A percentile compares a stretch with the other conserved stretches of the same genome.
Evolutionary conservation across 2,888 invertebrate species (phyloP).

Genomic region (Saturnia japonica): DNA sequence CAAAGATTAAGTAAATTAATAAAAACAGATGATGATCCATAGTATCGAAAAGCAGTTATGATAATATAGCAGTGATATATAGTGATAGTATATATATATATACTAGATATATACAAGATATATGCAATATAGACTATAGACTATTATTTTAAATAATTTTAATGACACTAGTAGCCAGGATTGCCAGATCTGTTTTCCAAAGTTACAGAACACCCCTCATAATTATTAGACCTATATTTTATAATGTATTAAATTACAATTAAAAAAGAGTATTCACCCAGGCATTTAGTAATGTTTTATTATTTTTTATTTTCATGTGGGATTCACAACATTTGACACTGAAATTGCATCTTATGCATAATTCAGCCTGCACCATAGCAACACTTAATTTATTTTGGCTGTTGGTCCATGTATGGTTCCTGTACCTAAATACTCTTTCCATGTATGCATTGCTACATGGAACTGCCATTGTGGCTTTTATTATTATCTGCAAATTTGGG

Average conservation of each 20-base stretch:
- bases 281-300: background rate
- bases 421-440: background rate
- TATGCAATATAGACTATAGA: too few relatives aligned
- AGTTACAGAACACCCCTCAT: background rate
- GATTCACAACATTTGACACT: background rate
- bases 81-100: too few relatives aligned
- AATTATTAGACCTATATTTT: background rate
- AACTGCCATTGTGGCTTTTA: background rate
- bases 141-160: too few relatives aligned
- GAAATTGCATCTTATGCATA: background rate
- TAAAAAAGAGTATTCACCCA: too few relatives aligned
- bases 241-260: background rate
- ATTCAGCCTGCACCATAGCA: background rate
- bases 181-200: background rate
- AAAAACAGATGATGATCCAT: too few relatives aligned
- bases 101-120: too few relatives aligned
- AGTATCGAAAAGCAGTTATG: background rate
- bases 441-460: background rate
- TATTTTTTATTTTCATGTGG: background rate
- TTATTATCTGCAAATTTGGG: too few relatives aligned
- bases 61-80: too few relatives aligned
- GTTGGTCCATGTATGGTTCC: background rate
- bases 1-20: background rate
- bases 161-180: too few relatives aligned
- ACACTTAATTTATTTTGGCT: background rate